phyloP scores from a whole-genome alignment of 1,140 invertebrate genomes.

The Pseudomyrmex cubaensis region DNA sequence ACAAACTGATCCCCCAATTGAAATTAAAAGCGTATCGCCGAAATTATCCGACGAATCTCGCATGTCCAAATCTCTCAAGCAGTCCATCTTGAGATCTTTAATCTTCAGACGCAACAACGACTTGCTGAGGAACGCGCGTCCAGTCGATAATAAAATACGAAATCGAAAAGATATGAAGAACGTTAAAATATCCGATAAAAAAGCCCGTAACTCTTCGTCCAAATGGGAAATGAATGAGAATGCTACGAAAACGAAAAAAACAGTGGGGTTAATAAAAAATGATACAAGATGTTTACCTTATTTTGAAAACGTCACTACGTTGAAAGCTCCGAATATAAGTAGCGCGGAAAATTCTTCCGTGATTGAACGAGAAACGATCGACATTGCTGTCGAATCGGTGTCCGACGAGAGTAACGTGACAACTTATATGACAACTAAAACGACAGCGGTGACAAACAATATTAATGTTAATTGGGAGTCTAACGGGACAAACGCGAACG shows the following conservation, averaged over 20 bases:
- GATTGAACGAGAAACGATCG: neutral
- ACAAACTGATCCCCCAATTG: neutral
- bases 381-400: neutral
- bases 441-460: neutral
- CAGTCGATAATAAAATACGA: neutral
- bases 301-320: neutral
- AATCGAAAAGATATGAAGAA: neutral
- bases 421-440: neutral
- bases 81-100: constrained; percentile 3
- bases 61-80: neutral
- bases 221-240: no score
- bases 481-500: neutral
- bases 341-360: neutral
- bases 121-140: neutral
- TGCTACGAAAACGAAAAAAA: no score
- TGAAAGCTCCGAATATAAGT: neutral
- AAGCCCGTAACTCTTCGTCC: no score
- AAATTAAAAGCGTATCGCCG: neutral
- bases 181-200: neutral
- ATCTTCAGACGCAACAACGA: neutral
- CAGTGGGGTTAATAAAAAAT: no score
- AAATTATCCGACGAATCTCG: neutral
- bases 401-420: neutral
- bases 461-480: neutral
- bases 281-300: neutral